Conservation (phyloP, 2,113 vertebrate genomes). For the Etheostoma spectabile region DNA sequence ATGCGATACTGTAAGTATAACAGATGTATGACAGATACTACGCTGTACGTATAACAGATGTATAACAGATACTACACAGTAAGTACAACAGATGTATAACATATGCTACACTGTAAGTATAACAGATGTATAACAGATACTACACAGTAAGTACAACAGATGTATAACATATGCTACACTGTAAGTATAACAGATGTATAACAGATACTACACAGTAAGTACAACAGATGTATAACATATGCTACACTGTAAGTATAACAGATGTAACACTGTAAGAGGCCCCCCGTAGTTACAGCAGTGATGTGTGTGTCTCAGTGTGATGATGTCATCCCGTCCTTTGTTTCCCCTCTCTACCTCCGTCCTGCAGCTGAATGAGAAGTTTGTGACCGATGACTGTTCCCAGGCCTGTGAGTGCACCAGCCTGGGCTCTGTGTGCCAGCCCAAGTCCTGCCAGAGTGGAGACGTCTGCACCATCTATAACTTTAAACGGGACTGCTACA, state of each 20-base stretch:
- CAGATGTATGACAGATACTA: slow-evolving; percentile 77
- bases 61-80: slow-evolving; percentile 80
- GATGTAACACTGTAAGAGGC: slow-evolving; percentile 79
- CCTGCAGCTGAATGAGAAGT: slow-evolving; percentile 80
- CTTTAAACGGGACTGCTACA: slow-evolving; percentile 78
- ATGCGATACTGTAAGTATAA: slow-evolving; percentile 81
- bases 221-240: slow-evolving; percentile 59
- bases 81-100: neutral
- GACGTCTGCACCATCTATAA: slow-evolving; percentile 78
- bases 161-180: slow-evolving; percentile 79
- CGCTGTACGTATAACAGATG: slow-evolving; percentile 36
- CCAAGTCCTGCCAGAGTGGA: slow-evolving; percentile 65
- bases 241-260: too few species aligned
- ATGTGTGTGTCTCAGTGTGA: neutral
- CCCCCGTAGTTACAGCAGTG: neutral
- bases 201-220: slow-evolving; percentile 80
- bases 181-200: slow-evolving; percentile 19
- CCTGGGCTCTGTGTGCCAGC: slow-evolving; percentile 70
- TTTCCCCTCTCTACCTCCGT: neutral
- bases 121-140: slow-evolving; percentile 78
- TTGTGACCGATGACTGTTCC: slow-evolving; percentile 83
- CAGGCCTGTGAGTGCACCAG: slow-evolving; percentile 78
- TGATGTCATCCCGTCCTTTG: neutral
- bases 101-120: slow-evolving; percentile 85
- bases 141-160: slow-evolving; percentile 75